phyloP scores from a whole-genome alignment of 2,797 vertebrate genomes.

The Gouania willdenowi region DNA sequence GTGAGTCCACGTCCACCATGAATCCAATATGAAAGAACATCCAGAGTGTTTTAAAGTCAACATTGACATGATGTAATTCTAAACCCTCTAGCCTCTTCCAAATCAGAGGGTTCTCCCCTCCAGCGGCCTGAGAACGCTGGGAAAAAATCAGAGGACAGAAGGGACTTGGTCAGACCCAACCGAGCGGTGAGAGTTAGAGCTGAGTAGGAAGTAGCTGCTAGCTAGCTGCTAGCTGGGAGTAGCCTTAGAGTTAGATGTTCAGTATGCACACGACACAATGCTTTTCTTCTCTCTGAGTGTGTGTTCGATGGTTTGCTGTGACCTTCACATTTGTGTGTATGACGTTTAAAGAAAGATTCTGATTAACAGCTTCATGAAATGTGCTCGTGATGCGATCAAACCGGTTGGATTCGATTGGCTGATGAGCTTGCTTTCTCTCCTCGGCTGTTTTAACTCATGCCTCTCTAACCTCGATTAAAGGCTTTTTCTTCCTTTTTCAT shows the following conservation, averaged over 20 bases:
- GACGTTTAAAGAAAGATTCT: too few species aligned
- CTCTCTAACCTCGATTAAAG: conserved; percentile 20
- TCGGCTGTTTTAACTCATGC: conserved; percentile 16
- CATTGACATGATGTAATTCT: conserved; percentile 46
- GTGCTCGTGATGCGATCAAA: too few species aligned
- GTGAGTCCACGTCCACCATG: conserved; percentile 72
- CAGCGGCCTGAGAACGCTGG: conserved; percentile 83
- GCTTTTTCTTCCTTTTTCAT: conserved; percentile 24
- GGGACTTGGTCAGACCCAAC: conserved; percentile 81
- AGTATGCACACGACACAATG: too few species aligned
- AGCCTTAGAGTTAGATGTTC: conserved; percentile 21
- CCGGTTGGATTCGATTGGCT: conserved; percentile 31
- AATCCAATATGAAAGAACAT: too few species aligned
- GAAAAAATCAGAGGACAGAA: conserved; percentile 89
- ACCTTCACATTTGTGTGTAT: too few species aligned
- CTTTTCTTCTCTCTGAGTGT: neutral
- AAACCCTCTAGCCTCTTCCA: conserved; percentile 84
- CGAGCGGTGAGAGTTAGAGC: conserved; percentile 82
- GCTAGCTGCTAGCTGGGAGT: conserved; percentile 25
- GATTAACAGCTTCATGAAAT: too few species aligned
- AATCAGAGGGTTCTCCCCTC: conserved; percentile 88
- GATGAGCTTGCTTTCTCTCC: conserved; percentile 22
- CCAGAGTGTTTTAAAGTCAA: too few species aligned
- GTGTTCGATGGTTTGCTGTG: too few species aligned
- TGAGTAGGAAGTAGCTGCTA: conserved; percentile 27